A percentile compares a stretch with the other conserved stretches of the same genome.
phyloP scores from a whole-genome alignment of 2,888 invertebrate genomes.

The Tipula confusa region DNA sequence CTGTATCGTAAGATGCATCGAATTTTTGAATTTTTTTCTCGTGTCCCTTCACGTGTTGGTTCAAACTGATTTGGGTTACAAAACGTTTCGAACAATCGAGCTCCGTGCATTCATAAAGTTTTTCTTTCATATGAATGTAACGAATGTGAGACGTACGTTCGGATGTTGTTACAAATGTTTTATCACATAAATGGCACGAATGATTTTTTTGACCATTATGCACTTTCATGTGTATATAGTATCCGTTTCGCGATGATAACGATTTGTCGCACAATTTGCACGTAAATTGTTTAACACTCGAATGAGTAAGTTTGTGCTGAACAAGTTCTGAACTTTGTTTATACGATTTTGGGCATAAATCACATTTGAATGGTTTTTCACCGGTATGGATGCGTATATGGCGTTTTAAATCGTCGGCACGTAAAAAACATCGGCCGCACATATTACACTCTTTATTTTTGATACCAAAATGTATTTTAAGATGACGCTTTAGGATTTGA shows the following conservation, averaged over 20 bases:
- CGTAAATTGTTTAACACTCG: conserved; percentile 36
- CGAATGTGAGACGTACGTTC: conserved; percentile 37
- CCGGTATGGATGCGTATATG: conserved; percentile 41
- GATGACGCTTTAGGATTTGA: conserved; percentile 49
- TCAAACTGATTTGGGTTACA: conserved; percentile 37
- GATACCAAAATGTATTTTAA: conserved; percentile 40
- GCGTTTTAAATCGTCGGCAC: conserved; percentile 39
- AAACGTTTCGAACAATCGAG: conserved; percentile 37
- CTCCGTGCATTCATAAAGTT: conserved; percentile 36
- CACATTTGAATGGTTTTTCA: conserved; percentile 35
- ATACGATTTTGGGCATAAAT: background rate
- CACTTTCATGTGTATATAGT: conserved; percentile 39
- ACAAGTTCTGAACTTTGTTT: conserved; percentile 35
- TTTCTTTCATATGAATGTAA: conserved; percentile 37
- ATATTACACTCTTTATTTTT: conserved; percentile 39
- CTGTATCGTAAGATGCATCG: no score
- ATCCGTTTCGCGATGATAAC: conserved; percentile 38
- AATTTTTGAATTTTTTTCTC: background rate
- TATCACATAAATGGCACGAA: conserved; percentile 37
- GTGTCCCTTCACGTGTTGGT: conserved; percentile 34
- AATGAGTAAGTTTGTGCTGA: conserved; percentile 38
- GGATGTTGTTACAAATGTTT: conserved; percentile 38
- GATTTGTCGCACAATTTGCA: conserved; percentile 39
- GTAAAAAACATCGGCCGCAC: conserved; percentile 39
- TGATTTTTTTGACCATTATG: conserved; percentile 39